phyloP scores from a whole-genome alignment of 64 coral and sea anemone genomes.

The Montipora cactus region DNA sequence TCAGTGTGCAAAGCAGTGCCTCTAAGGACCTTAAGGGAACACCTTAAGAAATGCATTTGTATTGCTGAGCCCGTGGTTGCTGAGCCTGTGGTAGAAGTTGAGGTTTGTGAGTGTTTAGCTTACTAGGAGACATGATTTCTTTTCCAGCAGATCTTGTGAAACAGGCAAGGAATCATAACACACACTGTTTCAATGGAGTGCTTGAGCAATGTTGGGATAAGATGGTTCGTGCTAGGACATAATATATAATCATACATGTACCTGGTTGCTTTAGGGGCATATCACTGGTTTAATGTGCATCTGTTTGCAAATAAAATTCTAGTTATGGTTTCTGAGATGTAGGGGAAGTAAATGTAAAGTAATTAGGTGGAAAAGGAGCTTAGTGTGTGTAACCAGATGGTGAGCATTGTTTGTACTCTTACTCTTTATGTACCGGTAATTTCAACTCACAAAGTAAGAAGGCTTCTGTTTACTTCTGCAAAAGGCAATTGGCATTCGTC shows the following conservation, averaged over 20 bases:
- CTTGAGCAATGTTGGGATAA: constrained; percentile 8
- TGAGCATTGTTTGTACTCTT: neutral
- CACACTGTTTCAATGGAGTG: constrained; percentile 7
- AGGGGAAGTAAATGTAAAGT: neutral
- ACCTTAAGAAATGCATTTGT: constrained; percentile 7
- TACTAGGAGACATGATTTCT: neutral
- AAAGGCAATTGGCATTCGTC: neutral
- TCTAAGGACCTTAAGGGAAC: neutral
- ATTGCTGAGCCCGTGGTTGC: neutral
- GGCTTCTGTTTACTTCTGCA: neutral
- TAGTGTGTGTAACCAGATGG: neutral
- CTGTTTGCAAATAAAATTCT: constrained; percentile 7
- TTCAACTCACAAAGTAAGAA: neutral
- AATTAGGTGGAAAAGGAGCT: neutral
- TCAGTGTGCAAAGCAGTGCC: constrained; percentile 6
- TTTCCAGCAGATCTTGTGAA: constrained; percentile 6
- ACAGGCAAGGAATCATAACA: constrained; percentile 9
- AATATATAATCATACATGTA: neutral
- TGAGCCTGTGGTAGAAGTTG: neutral
- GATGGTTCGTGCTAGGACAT: neutral
- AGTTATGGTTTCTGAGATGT: neutral
- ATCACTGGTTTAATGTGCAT: neutral
- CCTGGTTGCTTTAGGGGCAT: neutral
- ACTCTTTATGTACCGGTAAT: neutral
- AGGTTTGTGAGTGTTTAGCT: neutral